Conservation (phyloP, 2,113 vertebrate species). For the Tiliqua scincoides region DNA sequence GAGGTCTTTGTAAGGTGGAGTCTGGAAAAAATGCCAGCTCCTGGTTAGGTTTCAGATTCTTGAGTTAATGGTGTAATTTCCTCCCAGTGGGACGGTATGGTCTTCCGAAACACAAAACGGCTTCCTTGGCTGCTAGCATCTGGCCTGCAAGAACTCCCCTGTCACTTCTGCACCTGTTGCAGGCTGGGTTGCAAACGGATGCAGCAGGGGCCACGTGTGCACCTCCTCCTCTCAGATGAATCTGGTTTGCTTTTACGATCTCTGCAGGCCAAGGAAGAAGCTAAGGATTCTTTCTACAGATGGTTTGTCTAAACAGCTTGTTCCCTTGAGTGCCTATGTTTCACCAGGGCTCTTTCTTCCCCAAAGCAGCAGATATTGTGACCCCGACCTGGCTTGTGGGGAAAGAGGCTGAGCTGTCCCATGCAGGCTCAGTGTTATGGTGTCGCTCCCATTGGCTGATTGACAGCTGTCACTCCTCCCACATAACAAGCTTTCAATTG, state of each 20-base stretch:
- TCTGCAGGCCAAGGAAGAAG: neutral
- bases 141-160: no score
- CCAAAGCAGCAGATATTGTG: neutral
- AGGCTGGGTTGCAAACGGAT: no score
- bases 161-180: neutral
- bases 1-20: neutral
- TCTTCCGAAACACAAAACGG: neutral
- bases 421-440: neutral
- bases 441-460: neutral
- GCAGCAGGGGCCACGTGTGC: neutral
- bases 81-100: neutral
- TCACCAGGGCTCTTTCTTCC: neutral
- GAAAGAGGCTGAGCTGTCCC: no score
- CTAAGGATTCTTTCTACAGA: no score
- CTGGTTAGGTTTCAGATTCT: neutral
- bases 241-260: no score
- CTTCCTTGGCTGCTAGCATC: neutral
- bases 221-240: neutral
- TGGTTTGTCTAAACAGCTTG: neutral
- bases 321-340: no score
- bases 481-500: fast-evolving
- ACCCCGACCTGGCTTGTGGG: neutral
- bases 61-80: neutral
- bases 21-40: neutral
- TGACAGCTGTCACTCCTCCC: neutral